These are phyloP conservation scores for Nematolebias whitei DNA, from an alignment of 2,113 vertebrate species.

Conservation along the genomic window DNA sequence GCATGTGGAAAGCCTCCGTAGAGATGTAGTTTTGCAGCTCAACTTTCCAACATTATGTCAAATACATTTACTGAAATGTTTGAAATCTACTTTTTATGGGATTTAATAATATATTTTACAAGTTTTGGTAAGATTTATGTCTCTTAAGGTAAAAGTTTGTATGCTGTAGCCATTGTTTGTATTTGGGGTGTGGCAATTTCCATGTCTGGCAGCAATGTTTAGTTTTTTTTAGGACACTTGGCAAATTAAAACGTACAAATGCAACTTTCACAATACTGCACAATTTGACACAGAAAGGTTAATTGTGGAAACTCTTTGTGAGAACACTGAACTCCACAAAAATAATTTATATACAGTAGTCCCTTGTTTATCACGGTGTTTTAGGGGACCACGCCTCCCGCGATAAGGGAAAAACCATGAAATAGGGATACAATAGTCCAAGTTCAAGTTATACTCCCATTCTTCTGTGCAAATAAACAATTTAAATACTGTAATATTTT, in stretches of 20 bases:
- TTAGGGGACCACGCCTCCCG: too few species aligned
- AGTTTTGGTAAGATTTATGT: constrained; percentile 41
- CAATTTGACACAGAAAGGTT: neutral
- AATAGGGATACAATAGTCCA: too few species aligned
- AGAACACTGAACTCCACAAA: neutral
- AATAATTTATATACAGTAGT: too few species aligned
- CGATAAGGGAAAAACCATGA: too few species aligned
- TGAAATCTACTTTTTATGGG: constrained; percentile 13
- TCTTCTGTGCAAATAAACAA: too few species aligned
- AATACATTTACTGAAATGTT: constrained; percentile 28
- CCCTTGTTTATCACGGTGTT: too few species aligned
- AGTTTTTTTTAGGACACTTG: neutral
- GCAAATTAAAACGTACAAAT: constrained; percentile 7
- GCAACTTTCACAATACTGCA: neutral
- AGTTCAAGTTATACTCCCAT: too few species aligned
- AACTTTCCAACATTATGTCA: constrained; percentile 5
- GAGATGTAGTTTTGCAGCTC: constrained; percentile 13
- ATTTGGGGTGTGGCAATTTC: constrained; percentile 1
- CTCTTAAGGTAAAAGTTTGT: constrained; percentile 24
- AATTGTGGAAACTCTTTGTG: neutral
- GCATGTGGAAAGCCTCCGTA: constrained; percentile 12
- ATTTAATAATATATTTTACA: constrained; percentile 45
- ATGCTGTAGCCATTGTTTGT: neutral
- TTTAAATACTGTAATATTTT: too few species aligned
- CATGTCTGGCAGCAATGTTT: neutral